phyloP scores from a whole-genome alignment of 1,140 invertebrate species.

The Listronotus bonariensis region DNA sequence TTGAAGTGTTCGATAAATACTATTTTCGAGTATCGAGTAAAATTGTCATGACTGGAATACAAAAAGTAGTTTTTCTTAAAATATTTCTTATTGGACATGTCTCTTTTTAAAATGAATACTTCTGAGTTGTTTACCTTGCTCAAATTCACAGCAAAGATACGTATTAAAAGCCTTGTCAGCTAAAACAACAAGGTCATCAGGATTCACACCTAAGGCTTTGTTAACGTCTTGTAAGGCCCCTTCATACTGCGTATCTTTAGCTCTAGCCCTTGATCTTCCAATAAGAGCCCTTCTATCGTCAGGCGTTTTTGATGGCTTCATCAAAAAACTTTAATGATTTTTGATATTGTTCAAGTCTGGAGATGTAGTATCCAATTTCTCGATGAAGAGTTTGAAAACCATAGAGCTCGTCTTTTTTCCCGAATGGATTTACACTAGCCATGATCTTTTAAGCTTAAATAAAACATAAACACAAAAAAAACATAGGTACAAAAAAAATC shows the following conservation, averaged over 20 bases:
- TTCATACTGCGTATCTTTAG: constrained; percentile 58
- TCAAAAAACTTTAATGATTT: constrained; percentile 54
- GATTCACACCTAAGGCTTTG: constrained; percentile 57
- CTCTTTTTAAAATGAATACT: no score
- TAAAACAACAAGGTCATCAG: constrained; percentile 56
- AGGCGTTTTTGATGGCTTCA: constrained; percentile 56
- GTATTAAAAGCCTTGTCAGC: constrained; percentile 60
- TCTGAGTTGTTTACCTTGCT: constrained; percentile 53
- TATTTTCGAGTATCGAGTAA: no score
- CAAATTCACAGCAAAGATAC: constrained; percentile 62
- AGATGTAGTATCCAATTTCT: constrained; percentile 59
- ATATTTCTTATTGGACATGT: no score
- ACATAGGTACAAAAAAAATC: no score
- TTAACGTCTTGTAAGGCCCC: constrained; percentile 60
- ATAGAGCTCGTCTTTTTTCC: constrained; percentile 56
- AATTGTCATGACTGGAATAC: no score
- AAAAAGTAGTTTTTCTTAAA: no score
- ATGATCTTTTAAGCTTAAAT: no score
- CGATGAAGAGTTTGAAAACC: constrained; percentile 59
- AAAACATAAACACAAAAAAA: no score
- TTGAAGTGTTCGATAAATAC: no score
- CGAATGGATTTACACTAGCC: constrained; percentile 23
- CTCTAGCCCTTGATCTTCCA: constrained; percentile 58
- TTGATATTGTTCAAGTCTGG: constrained; percentile 43
- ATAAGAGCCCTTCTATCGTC: constrained; percentile 58